A percentile compares a stretch with the other conserved stretches of the same genome.
phyloP scores from a whole-genome alignment of 2,113 vertebrate species.

The Mugil cephalus region DNA sequence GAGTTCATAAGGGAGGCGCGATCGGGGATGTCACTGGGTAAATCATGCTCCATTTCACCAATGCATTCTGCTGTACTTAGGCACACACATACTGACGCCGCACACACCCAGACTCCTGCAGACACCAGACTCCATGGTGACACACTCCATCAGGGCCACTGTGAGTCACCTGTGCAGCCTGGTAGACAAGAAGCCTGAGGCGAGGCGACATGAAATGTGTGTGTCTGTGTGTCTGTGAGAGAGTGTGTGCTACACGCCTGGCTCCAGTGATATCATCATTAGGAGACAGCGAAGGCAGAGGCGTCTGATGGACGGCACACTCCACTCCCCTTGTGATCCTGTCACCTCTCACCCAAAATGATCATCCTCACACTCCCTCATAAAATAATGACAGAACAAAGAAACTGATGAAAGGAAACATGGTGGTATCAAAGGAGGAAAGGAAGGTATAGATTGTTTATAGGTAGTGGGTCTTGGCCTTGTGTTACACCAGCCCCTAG shows the following conservation, averaged over 20 bases:
- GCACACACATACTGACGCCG: conserved; percentile 63
- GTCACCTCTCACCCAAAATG: conserved; percentile 55
- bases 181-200: conserved; percentile 73
- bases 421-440: conserved; percentile 20
- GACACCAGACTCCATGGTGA: conserved; percentile 73
- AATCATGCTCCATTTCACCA: conserved; percentile 68
- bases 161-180: conserved; percentile 78
- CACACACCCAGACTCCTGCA: conserved; percentile 66
- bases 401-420: conserved; percentile 37
- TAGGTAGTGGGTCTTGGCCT: conserved; percentile 62
- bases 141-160: conserved; percentile 70
- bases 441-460: conserved; percentile 30
- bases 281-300: conserved; percentile 64
- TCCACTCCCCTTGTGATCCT: conserved; percentile 69
- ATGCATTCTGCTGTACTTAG: conserved; percentile 23
- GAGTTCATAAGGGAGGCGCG: conserved; percentile 83
- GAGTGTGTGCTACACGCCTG: conserved; percentile 57
- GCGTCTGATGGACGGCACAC: conserved; percentile 80
- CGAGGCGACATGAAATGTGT: conserved; percentile 59
- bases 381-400: conserved; percentile 68
- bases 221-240: conserved; percentile 9
- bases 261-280: conserved; percentile 83
- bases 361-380: conserved; percentile 63
- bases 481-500: conserved; percentile 51
- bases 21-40: conserved; percentile 65